A percentile compares a stretch with the other conserved stretches of the same genome.
These are phyloP conservation scores for Callipepla californica DNA, from an alignment of 2,113 vertebrate genomes.

Conservation along the genomic window DNA sequence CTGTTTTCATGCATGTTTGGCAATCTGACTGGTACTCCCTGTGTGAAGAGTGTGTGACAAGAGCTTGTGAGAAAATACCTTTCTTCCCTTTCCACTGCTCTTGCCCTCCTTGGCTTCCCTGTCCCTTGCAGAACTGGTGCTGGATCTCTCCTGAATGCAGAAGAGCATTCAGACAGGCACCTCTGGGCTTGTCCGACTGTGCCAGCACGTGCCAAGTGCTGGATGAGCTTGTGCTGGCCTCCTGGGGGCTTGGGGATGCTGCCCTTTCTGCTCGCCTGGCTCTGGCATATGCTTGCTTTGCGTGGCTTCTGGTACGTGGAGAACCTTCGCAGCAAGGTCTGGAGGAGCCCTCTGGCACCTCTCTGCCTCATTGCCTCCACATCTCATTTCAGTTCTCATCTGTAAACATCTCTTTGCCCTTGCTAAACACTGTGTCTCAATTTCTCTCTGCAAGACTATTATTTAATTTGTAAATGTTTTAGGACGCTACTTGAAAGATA, in stretches of 20 bases:
- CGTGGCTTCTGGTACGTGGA: background rate
- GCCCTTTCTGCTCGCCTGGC: background rate
- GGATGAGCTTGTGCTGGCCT: background rate
- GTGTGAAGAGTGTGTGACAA: background rate
- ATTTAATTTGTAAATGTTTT: constrained; percentile 64
- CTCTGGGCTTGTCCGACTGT: background rate
- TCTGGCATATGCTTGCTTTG: background rate
- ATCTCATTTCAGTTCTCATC: background rate
- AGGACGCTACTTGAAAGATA: constrained; percentile 41
- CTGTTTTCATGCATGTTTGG: background rate
- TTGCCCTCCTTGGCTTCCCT: background rate
- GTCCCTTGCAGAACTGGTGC: background rate
- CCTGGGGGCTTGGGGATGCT: accelerated
- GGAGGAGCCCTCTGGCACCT: background rate
- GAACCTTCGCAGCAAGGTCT: background rate
- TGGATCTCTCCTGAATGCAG: background rate
- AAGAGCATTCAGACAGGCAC: background rate
- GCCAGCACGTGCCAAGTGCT: background rate
- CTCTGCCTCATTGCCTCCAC: background rate
- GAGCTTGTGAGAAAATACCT: background rate
- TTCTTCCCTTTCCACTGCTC: background rate
- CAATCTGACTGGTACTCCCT: background rate
- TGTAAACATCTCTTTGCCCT: constrained; percentile 34
- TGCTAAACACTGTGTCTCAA: constrained; percentile 15
- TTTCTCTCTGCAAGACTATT: constrained; percentile 38